phyloP scores from a whole-genome alignment of 2,888 invertebrate species.

The Silvanus unidentatus region DNA sequence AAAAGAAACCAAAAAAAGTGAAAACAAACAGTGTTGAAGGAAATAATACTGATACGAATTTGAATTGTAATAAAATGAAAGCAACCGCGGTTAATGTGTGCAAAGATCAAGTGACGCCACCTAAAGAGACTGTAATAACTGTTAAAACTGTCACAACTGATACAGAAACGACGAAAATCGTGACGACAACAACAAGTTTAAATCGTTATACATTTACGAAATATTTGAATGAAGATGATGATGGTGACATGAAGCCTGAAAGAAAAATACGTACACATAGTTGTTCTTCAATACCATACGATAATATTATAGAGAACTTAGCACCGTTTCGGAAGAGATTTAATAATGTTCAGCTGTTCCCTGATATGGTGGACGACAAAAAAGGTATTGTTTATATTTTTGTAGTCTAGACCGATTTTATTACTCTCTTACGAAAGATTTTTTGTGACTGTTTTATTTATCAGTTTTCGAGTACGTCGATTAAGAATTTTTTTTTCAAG shows the following conservation, averaged over 20 bases:
- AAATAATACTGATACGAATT: constrained; percentile 11
- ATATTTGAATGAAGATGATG: constrained; percentile 32
- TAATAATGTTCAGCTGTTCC: constrained; percentile 41
- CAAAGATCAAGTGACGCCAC: constrained; percentile 20
- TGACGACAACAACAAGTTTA: constrained; percentile 37
- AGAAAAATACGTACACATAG: constrained; percentile 43
- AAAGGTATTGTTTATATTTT: constrained; percentile 16
- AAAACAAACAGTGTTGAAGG: constrained; percentile 16
- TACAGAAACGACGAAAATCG: constrained; percentile 35
- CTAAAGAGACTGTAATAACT: constrained; percentile 26
- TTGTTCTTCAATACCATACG: constrained; percentile 44
- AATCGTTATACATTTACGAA: constrained; percentile 42
- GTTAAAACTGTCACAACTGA: constrained; percentile 34
- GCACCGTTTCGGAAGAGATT: constrained; percentile 45
- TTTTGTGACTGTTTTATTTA: too few species aligned
- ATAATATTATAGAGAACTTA: constrained; percentile 44
- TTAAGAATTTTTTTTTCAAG: too few species aligned
- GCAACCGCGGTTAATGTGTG: constrained; percentile 6
- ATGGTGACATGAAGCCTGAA: constrained; percentile 20
- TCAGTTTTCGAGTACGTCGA: too few species aligned
- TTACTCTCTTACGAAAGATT: too few species aligned
- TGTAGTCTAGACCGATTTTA: neutral
- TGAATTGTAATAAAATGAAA: constrained; percentile 8
- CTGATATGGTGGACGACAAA: constrained; percentile 29
- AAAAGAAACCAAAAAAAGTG: constrained; percentile 32